Conservation (phyloP, 2,797 vertebrate genomes). For the Balearica regulorum region DNA sequence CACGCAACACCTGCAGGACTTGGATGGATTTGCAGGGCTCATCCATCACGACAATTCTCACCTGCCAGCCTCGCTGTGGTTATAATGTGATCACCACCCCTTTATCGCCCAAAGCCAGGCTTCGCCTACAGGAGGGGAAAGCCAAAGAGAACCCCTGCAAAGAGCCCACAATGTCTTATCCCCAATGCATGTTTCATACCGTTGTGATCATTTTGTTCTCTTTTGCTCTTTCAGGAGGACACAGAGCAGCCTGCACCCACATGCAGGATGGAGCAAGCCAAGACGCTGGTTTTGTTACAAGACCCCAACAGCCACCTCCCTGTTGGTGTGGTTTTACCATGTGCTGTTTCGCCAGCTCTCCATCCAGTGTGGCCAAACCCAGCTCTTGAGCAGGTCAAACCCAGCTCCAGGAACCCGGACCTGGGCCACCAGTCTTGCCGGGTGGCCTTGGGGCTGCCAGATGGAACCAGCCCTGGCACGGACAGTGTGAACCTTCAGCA, state of each 20-base stretch:
- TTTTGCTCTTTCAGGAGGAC: background rate
- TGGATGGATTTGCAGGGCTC: background rate
- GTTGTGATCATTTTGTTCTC: background rate
- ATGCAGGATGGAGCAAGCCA: background rate
- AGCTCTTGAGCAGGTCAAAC: background rate
- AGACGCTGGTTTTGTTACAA: background rate
- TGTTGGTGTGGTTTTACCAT: rapidly evolving
- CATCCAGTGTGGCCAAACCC: background rate
- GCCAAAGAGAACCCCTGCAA: background rate
- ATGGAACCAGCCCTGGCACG: background rate
- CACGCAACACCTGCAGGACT: background rate
- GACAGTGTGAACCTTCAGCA: background rate
- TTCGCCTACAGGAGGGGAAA: background rate
- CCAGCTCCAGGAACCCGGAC: background rate
- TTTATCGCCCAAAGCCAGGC: background rate
- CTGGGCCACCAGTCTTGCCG: background rate
- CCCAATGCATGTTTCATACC: background rate
- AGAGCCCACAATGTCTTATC: background rate
- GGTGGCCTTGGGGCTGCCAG: background rate
- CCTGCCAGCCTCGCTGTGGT: background rate
- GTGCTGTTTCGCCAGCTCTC: background rate
- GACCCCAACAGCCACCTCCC: background rate
- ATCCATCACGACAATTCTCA: background rate
- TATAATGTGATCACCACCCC: background rate
- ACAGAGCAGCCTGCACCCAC: background rate